Evolutionary conservation across 2,113 vertebrate species (phyloP), one percentile per base, ranked within the genome.

Genomic region (Vidua chalybeata): DNA sequence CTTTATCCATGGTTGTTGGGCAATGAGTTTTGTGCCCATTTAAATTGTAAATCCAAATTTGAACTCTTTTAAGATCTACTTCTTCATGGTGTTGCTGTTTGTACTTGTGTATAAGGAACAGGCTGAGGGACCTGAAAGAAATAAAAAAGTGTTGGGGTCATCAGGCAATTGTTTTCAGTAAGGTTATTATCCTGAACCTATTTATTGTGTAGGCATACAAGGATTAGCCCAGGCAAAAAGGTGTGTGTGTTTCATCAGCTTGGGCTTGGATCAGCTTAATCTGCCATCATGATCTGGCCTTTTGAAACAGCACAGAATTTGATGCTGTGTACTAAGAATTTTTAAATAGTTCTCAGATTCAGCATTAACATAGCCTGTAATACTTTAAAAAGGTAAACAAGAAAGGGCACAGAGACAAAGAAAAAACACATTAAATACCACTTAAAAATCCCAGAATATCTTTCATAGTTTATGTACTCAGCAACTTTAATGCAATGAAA

Each of bases 331-430:
- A 58, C 28, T 62, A 33, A 86, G 59, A 78, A 63, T 67, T 87
- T 77, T 77, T 74, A 81, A 86, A 87, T 87, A 91, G 76, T 91
- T 91, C 66, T 93, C 66, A 75, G 61, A 66, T 89, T 82, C 48
- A 39, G 23, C 49, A 68, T 87, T 87, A 72, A 68, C 49, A 74
- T 55, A 51, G 52, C 54, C 9, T 46, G 26, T 51, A 92, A 51
- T 5, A 45, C 20, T 87, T 94, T 67, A 11, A 77, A 87, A 92
- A 63, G 17, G 9, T 74, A 89, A 91, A 45, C n/a, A 68, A 76
- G 67, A 80, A 92, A 83, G 67, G 19, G 49, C 49, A 48, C 11
- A 64, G 59, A 43, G 13, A 33, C 51, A 78, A 82, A 87, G 52
- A 23, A 89, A 73, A 72, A 73, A n/a, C 24, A 54, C 9, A 8